phyloP scores from a whole-genome alignment of 1,140 invertebrate genomes.

The Meloidogyne exigua region DNA sequence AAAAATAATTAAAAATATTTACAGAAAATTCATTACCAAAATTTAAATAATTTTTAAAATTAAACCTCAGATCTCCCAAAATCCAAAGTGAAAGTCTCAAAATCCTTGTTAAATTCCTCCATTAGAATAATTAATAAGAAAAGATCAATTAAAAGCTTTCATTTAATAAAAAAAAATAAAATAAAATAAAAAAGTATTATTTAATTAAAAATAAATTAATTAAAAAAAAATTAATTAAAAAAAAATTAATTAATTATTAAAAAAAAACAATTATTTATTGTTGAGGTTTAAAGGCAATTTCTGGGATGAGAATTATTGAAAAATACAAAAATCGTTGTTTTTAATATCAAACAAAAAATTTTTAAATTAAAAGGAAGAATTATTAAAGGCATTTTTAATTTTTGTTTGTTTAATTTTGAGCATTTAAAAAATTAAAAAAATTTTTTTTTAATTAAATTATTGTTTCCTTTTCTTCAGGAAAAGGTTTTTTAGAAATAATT shows the following conservation, averaged over 20 bases:
- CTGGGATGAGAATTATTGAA: background rate
- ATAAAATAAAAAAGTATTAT: background rate
- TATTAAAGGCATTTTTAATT: background rate
- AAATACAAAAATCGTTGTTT: background rate
- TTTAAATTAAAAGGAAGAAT: background rate
- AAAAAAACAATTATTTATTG: background rate
- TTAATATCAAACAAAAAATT: background rate
- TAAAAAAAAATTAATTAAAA: background rate
- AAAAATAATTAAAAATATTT: too few relatives aligned
- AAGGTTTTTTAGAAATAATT: slow-evolving; percentile 27
- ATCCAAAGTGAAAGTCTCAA: slow-evolving; percentile 34
- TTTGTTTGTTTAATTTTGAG: background rate
- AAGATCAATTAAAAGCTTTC: background rate
- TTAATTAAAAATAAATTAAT: background rate
- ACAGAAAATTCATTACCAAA: background rate
- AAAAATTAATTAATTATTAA: background rate
- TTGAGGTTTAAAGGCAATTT: background rate
- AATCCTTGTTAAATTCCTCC: slow-evolving; percentile 36
- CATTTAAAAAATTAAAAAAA: background rate
- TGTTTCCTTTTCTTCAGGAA: slow-evolving; percentile 51
- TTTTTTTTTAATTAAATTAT: slow-evolving; percentile 41
- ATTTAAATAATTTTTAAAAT: too few relatives aligned
- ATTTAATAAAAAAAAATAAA: background rate
- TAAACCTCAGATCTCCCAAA: slow-evolving; percentile 45
- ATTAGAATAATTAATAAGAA: background rate